Evolutionary conservation across 2,888 invertebrate species (phyloP), one percentile per base, ranked within the genome.

Genomic region (Sinelater perroti): DNA sequence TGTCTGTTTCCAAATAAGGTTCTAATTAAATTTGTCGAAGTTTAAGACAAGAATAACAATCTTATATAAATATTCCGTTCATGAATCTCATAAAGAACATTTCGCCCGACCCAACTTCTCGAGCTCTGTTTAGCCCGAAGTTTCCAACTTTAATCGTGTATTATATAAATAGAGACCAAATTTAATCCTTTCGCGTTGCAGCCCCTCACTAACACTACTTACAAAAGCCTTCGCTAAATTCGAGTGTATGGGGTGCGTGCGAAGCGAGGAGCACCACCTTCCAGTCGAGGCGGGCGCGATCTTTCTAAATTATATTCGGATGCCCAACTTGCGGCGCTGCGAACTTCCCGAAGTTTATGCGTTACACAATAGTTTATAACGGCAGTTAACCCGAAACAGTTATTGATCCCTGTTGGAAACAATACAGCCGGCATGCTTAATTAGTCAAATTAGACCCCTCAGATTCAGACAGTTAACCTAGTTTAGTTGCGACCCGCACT

Each of bases 371-470:
- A 52, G 58, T 58, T 58, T 54, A 60, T 46, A 51, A 52, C 49
- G 56, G 50, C 58, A 58, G 61, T 61, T 59, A 55, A 47, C 58
- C 61, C 58, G 51, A 54, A 55, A 56, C 53, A 61, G 62, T 56
- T 64, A 64, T 64, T 60, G 64, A 64, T 64, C 62, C 60, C 56
- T 49, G 58, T 56, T 60, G 59, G 59, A 61, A 55, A 60, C 67
- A 67, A 67, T 60, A 61, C 62, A 63, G 54, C 53, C 59, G 55
- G 59, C 63, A 63, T 65, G 66, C 66, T 70, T 70, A 67, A 70
- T 69, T 69, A 69, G 62, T 65, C 64, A 68, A 70, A 70, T 70
- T 69, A 69, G 66, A 68, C 68, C 70, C 66, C 67, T 66, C 66
- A 67, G 68, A 70, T 68, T 67, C 67, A 68, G 66, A 67, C 64